A percentile compares a stretch with the other conserved stretches of the same genome.
These are phyloP conservation scores for Anoplius nigerrimus DNA, from an alignment of 2,888 invertebrate species.

Conservation along the genomic window DNA sequence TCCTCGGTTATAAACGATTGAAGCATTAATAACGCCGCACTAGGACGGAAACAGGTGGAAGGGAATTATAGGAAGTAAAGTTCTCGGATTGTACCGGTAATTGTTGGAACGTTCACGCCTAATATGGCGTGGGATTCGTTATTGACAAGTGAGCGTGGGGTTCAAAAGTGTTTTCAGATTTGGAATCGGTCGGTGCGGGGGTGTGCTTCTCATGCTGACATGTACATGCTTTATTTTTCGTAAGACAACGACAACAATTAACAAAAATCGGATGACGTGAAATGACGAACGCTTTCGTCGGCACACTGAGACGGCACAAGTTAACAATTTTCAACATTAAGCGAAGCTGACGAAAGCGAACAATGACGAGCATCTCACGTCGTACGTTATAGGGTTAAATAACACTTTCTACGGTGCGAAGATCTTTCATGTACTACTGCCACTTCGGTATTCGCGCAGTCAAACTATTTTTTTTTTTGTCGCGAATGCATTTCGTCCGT, in stretches of 20 bases:
- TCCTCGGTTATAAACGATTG: neutral
- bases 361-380: conserved; percentile 21
- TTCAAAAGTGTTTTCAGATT: no score
- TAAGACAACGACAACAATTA: conserved; percentile 33
- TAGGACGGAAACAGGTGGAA: neutral
- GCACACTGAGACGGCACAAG: neutral
- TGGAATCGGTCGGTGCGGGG: neutral
- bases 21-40: conserved; percentile 12
- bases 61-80: no score
- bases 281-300: neutral
- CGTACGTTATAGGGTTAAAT: conserved; percentile 33
- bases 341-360: neutral
- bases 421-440: conserved; percentile 48
- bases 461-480: conserved; percentile 16
- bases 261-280: conserved; percentile 36
- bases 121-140: no score
- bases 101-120: neutral
- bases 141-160: no score
- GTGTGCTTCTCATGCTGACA: conserved; percentile 46
- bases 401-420: conserved; percentile 42
- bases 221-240: conserved; percentile 51
- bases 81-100: neutral
- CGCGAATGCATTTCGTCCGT: neutral
- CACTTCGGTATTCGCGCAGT: conserved; percentile 40
- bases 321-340: neutral